Evolutionary conservation across 2,113 vertebrate genomes (phyloP).

Genomic region (Rhombomys opimus): DNA sequence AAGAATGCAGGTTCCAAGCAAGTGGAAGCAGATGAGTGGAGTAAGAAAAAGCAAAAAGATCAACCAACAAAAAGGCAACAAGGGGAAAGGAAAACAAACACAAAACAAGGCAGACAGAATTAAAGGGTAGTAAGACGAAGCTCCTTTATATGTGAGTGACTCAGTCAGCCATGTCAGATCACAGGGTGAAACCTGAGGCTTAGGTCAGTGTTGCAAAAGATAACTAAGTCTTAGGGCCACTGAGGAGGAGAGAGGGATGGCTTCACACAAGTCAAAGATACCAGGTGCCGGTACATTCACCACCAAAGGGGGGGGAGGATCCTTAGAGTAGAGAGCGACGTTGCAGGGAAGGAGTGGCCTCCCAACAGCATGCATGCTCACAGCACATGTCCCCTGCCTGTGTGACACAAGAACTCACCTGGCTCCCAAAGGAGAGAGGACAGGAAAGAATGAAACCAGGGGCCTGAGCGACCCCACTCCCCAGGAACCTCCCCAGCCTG

Average conservation of each 20-base stretch:
- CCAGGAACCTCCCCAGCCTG: too few species aligned
- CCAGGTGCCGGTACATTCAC: rapidly evolving
- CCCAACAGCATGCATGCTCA: neutral
- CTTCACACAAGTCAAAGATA: neutral
- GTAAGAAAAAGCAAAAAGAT: neutral
- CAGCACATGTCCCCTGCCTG: too few species aligned
- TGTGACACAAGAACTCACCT: neutral
- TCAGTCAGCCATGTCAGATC: rapidly evolving
- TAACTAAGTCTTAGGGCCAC: neutral
- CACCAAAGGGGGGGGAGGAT: neutral
- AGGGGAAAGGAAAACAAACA: neutral
- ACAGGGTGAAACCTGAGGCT: neutral
- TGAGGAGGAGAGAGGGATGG: neutral
- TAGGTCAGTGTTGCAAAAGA: too few species aligned
- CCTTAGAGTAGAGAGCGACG: neutral
- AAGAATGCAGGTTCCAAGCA: neutral
- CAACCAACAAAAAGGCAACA: neutral
- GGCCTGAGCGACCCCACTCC: too few species aligned
- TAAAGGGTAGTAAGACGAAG: neutral
- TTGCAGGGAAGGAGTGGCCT: neutral
- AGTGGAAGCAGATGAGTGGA: neutral
- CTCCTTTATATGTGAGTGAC: neutral
- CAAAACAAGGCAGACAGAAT: neutral
- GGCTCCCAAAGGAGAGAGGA: neutral
- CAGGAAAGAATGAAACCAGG: too few species aligned